These are phyloP conservation scores for Hyposoter didymator DNA, from an alignment of 2,888 invertebrate species.

Conservation along the genomic window DNA sequence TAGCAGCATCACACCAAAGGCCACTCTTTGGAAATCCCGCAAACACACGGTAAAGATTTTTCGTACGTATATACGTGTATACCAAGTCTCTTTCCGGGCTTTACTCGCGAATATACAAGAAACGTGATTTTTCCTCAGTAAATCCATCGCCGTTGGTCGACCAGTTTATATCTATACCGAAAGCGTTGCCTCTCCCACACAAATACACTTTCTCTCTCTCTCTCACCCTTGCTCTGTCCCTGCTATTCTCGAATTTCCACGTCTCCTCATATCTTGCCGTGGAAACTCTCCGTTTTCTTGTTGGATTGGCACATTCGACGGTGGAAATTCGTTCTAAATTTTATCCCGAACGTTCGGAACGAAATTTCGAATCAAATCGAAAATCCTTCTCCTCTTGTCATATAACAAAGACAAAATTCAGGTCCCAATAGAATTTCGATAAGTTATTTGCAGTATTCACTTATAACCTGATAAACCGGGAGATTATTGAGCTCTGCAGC, in stretches of 20 bases:
- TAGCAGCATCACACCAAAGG: slow-evolving; percentile 44
- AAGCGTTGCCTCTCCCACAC: background rate
- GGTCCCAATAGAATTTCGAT: background rate
- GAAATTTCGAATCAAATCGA: slow-evolving; percentile 55
- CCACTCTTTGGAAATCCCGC: slow-evolving; percentile 38
- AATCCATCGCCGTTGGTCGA: slow-evolving; percentile 57
- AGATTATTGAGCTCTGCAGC: slow-evolving; percentile 8
- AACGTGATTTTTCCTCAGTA: slow-evolving; percentile 64
- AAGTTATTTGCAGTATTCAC: slow-evolving; percentile 15
- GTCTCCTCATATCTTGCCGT: slow-evolving; percentile 39
- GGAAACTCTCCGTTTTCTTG: slow-evolving; percentile 18
- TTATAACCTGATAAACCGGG: slow-evolving; percentile 11
- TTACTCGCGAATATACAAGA: slow-evolving; percentile 59
- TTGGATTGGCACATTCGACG: slow-evolving; percentile 37
- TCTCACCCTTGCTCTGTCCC: slow-evolving; percentile 12
- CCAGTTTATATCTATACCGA: slow-evolving; percentile 10
- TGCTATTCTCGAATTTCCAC: slow-evolving; percentile 11
- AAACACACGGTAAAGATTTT: slow-evolving; percentile 28
- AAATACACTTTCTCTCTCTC: background rate
- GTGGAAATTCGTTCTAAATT: slow-evolving; percentile 45
- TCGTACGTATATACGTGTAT: slow-evolving; percentile 17
- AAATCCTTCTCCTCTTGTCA: slow-evolving; percentile 17
- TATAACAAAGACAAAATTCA: slow-evolving; percentile 29
- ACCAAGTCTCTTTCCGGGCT: slow-evolving; percentile 47
- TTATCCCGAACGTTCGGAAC: slow-evolving; percentile 19